phyloP scores from a whole-genome alignment of 2,113 vertebrate genomes.

The Archilochus colubris region DNA sequence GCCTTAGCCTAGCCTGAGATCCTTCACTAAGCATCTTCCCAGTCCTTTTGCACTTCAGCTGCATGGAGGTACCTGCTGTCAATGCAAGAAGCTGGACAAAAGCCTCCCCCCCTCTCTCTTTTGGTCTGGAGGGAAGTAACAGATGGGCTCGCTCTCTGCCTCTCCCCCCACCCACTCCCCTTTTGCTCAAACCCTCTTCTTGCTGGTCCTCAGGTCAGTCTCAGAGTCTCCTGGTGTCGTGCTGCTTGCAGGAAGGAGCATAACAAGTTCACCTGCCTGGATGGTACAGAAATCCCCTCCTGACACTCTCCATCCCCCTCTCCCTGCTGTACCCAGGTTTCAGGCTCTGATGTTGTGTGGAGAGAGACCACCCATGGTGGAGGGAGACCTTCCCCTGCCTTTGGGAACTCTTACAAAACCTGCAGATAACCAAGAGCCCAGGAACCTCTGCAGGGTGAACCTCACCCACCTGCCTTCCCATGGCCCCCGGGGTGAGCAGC shows the following conservation, averaged over 20 bases:
- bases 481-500: neutral
- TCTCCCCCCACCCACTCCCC: neutral
- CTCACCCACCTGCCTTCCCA: neutral
- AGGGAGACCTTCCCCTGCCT: neutral
- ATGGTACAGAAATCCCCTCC: neutral
- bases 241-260: neutral
- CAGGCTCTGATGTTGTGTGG: neutral
- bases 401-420: neutral
- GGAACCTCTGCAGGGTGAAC: neutral
- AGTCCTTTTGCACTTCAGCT: neutral
- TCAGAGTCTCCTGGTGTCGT: neutral
- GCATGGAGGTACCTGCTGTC: neutral
- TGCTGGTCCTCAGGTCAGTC: neutral
- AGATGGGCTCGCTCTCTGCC: rapidly evolving
- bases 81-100: neutral
- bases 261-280: neutral
- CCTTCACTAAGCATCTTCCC: neutral
- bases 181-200: neutral
- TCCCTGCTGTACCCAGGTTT: neutral
- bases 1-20: neutral
- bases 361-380: slow-evolving; percentile 27
- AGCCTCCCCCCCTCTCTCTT: neutral
- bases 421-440: neutral
- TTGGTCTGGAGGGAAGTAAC: rapidly evolving
- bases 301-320: neutral